Base-by-base conservation (phyloP, 2,888 invertebrate species). In the Gerosis bhagava region DNA sequence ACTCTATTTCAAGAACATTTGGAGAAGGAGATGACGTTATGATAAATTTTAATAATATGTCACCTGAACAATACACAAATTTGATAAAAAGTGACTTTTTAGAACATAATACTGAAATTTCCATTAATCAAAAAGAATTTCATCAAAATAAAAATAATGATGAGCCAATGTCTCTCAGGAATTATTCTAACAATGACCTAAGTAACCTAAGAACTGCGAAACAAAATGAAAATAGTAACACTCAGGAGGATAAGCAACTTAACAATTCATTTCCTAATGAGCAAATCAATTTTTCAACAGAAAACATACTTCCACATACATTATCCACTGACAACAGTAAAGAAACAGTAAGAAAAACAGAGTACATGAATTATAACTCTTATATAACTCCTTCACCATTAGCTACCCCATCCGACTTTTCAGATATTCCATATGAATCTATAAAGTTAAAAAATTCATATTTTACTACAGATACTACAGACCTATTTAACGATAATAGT, bases 41-140 rank as follows among this genome's bases (percentile, higher is more conserved):
- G 51, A 80, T 88, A 8, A 86, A 88, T 62, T 88, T 88, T 53
- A 70, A 63, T 59, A 77, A 88, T 8, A 86, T 88, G 86, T 78
- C 82, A 7, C 70, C 80, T 28, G 79, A 82, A 39, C 80, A 88
- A 45, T 88, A 88, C 37, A 75, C 75, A 13, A 74, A 73, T 53
- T 79, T 86, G 73, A 70, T 87, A 37, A 69, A 73, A 43, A 67
- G 75, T 35, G 72, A 83, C 54, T 45, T 83, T 43, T 42, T 56
- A 36, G 63, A 69, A 43, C 56, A 73, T 2, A 70, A 62, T 29
- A 49, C 49, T 17, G 61, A 58, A 22, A 54, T 65, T 6, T 17
- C 36, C 1, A 24, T n/a, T n/a, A n/a, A n/a, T n/a, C n/a, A n/a
- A n/a, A n/a, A n/a, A n/a, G n/a, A n/a, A n/a, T n/a, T n/a, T n/a